Percentiles rank a stretch among this genome's conserved stretches.
phyloP scores from a whole-genome alignment of 2,888 invertebrate species.

The Platynereis dumerilii region DNA sequence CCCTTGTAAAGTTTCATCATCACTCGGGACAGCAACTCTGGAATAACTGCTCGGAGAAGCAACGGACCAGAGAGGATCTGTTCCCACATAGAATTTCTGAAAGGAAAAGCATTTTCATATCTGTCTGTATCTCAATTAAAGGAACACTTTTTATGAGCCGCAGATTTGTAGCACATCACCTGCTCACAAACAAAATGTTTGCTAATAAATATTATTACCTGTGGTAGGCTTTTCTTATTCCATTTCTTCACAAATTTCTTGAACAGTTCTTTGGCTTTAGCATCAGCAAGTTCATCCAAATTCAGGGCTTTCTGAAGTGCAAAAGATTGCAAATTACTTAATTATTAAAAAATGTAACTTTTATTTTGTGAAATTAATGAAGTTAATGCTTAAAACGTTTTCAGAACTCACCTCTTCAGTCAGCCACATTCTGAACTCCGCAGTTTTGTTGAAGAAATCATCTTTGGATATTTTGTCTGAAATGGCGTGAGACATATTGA shows the following conservation, averaged over 20 bases:
- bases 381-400: not conserved
- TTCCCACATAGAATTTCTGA: constrained; percentile 21
- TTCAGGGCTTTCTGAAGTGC: constrained; percentile 49
- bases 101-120: not conserved
- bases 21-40: not conserved
- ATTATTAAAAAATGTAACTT: not conserved
- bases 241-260: constrained; percentile 52
- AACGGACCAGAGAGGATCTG: constrained; percentile 9
- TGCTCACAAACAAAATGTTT: not conserved
- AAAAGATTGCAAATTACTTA: constrained; percentile 10
- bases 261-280: constrained; percentile 50
- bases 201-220: constrained; percentile 25
- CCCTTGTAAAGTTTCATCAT: not conserved
- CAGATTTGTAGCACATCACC: not conserved
- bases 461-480: constrained; percentile 53
- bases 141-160: not conserved
- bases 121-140: not conserved
- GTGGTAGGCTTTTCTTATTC: constrained; percentile 52
- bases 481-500: too few relatives aligned
- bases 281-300: constrained; percentile 42
- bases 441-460: constrained; percentile 50
- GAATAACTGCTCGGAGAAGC: constrained; percentile 14
- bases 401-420: constrained; percentile 48
- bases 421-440: constrained; percentile 52
- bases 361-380: not conserved